phyloP scores from a whole-genome alignment of 1,140 invertebrate genomes.

The Caenorhabditis remanei region DNA sequence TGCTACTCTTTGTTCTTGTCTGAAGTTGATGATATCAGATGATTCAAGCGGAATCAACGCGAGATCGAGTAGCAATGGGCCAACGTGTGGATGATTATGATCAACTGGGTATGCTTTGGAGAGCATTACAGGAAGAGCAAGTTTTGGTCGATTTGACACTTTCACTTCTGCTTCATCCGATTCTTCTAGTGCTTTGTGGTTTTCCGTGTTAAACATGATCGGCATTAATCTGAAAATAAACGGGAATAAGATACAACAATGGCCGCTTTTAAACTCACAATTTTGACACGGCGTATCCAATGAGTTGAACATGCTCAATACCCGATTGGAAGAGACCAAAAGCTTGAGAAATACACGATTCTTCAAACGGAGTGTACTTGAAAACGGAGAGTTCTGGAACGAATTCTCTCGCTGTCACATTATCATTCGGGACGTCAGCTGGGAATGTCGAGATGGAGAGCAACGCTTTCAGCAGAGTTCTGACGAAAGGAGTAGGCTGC shows the following conservation, averaged over 20 bases:
- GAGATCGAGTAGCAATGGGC: slow-evolving; percentile 16
- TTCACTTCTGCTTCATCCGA: neutral
- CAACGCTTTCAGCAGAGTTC: neutral
- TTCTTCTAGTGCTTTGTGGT: neutral
- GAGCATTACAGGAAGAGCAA: neutral
- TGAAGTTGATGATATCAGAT: neutral
- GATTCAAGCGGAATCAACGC: neutral
- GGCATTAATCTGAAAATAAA: neutral
- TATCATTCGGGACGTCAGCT: neutral
- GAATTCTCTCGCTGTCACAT: neutral
- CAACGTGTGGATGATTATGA: neutral
- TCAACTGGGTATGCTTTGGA: neutral
- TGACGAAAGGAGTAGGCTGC: slow-evolving; percentile 15
- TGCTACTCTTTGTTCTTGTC: neutral
- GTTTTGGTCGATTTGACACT: neutral
- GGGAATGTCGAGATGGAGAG: neutral
- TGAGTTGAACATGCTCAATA: slow-evolving; percentile 21
- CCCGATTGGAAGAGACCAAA: neutral
- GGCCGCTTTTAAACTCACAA: neutral
- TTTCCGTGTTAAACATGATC: slow-evolving; percentile 23
- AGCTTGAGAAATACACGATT: slow-evolving; percentile 23
- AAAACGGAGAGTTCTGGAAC: slow-evolving; percentile 14
- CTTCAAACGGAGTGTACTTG: slow-evolving; percentile 4
- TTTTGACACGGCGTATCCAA: slow-evolving; percentile 4
- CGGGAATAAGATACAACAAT: neutral